These are phyloP conservation scores for Leptinotarsa lineolata DNA, from an alignment of 1,140 invertebrate species.

Conservation along the genomic window DNA sequence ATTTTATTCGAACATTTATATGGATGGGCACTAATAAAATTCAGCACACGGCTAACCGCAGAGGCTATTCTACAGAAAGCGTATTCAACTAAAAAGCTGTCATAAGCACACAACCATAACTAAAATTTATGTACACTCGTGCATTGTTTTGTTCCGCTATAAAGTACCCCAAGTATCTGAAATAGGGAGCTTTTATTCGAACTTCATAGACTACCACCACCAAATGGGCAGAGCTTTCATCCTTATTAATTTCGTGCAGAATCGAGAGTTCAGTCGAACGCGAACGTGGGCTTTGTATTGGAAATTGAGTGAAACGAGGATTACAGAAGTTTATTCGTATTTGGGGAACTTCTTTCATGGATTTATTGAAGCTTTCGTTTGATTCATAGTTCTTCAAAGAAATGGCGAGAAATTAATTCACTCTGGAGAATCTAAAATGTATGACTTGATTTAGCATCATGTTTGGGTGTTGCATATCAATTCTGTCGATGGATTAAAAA, in stretches of 20 bases:
- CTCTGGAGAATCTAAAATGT: too few relatives aligned
- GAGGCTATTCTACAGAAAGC: background rate
- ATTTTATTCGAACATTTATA: too few relatives aligned
- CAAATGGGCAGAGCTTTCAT: background rate
- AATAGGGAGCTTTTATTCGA: background rate
- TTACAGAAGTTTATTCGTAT: too few relatives aligned
- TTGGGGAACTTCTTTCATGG: too few relatives aligned
- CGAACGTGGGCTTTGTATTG: background rate
- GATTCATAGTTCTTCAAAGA: too few relatives aligned
- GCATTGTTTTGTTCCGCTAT: slow-evolving; percentile 1
- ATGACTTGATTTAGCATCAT: too few relatives aligned
- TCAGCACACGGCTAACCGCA: too few relatives aligned
- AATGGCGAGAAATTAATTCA: too few relatives aligned
- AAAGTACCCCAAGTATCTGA: slow-evolving; percentile 3
- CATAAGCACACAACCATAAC: background rate
- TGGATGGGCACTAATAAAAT: too few relatives aligned
- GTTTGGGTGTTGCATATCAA: too few relatives aligned
- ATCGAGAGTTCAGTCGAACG: background rate
- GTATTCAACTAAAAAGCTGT: slow-evolving; percentile 3
- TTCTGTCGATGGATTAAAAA: too few relatives aligned
- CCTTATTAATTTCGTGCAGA: background rate
- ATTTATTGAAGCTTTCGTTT: too few relatives aligned
- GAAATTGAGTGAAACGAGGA: background rate
- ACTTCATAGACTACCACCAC: slow-evolving; percentile 5
- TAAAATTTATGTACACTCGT: background rate